Evolutionary conservation across 1,140 invertebrate genomes (phyloP), one percentile per base, ranked within the genome.

Genomic region (Drosophila ambigua): DNA sequence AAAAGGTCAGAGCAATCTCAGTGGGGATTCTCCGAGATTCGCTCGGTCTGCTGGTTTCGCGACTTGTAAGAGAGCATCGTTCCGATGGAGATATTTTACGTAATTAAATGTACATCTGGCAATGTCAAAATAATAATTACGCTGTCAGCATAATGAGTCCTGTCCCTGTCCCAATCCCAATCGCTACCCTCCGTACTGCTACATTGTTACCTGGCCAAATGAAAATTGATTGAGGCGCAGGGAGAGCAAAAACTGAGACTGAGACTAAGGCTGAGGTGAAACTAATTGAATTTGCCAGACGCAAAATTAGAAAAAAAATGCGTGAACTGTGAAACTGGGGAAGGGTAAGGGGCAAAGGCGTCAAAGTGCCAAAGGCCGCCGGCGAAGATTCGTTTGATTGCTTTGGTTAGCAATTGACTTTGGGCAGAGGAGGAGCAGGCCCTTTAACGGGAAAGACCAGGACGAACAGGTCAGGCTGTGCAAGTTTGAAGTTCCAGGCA

Each of bases 101-200:
- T 83, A 83, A 83, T 83, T 83, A 83, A 83, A 83, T 84, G 71
- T 75, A 57, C 66, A 69, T 64, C 75, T 63, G 51, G 71, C 68
- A 65, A 72, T 83, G 79, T 72, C 79, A 75, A 83, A 83, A 83
- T 83, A 83, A 83, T 83, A 83, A 83, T 83, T 83, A 83, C 76
- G 71, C 71, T 71, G 75, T 83, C 79, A 83, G 79, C 62, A 75
- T 79, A 82, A 82, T 78, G 79, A 82, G 50, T 24, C 50, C 66
- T 16, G 31, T 54, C 23, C 13, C 35, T 7, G 35, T n/a, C 28
- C 44, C 13, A 20, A 9, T 11, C 6, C 15, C 8, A 49, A 13
- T 45, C 16, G 24, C 53, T 8, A 13, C 15, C 2, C 8, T 0
- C 8, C 2, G 8, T 9, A 31, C 8, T 2, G 2, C 31, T 9